A percentile compares a stretch with the other conserved stretches of the same genome.
These are phyloP conservation scores for Lerista edwardsae DNA, from an alignment of 2,797 vertebrate genomes.

Conservation along the genomic window DNA sequence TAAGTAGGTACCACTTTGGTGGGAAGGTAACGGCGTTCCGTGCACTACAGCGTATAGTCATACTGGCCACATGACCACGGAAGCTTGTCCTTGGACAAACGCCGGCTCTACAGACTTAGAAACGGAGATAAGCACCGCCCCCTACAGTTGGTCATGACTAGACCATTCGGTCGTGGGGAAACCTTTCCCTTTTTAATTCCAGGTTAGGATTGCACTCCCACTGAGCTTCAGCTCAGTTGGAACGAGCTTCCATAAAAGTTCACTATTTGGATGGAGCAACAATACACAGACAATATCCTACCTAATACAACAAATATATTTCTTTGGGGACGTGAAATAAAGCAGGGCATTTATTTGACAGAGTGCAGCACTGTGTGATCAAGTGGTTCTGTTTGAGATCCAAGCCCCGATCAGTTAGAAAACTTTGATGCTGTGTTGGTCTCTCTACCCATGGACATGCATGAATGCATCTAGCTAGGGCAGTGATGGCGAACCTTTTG, in stretches of 20 bases:
- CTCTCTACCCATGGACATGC: not conserved
- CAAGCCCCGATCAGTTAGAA: not conserved
- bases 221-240: not conserved
- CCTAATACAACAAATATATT: not conserved
- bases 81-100: no score
- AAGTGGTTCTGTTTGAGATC: constrained; percentile 3
- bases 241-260: not conserved
- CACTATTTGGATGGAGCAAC: not conserved
- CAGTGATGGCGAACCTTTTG: no score
- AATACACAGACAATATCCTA: not conserved
- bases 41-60: no score
- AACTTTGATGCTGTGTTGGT: not conserved
- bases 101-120: no score
- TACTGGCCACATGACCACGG: no score
- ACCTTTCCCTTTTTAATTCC: no score
- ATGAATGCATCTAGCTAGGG: constrained; percentile 14
- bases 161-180: no score
- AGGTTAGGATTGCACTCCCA: no score
- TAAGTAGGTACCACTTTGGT: no score
- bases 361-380: not conserved
- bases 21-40: no score
- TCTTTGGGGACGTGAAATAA: not conserved
- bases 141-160: no score
- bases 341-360: not conserved
- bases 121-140: no score